phyloP scores from a whole-genome alignment of 2,797 vertebrate species.

The Mionectes olivaceus region DNA sequence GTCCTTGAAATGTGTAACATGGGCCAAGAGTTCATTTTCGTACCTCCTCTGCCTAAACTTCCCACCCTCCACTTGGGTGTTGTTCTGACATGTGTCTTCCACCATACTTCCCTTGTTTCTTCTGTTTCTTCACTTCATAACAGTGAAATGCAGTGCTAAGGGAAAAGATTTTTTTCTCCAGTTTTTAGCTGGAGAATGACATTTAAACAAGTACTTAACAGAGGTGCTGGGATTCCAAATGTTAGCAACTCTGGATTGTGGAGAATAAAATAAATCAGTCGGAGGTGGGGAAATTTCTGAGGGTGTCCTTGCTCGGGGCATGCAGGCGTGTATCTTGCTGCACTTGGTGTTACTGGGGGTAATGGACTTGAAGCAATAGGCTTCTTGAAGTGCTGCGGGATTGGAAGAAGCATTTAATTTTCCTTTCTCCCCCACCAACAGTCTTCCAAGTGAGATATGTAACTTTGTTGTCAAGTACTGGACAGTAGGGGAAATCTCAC shows the following conservation, averaged over 20 bases:
- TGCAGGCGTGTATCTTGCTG: not conserved
- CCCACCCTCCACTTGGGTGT: rapidly evolving
- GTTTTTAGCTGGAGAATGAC: not conserved
- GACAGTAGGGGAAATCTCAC: not conserved
- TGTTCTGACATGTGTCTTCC: not conserved
- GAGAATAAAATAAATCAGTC: not conserved
- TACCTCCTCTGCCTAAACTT: not conserved
- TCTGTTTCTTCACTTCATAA: rapidly evolving
- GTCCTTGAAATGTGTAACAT: not conserved
- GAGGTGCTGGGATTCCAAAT: not conserved
- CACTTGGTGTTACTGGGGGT: not conserved
- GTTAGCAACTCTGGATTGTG: not conserved
- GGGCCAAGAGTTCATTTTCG: not conserved
- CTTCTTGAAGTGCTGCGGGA: not conserved
- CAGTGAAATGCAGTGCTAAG: not conserved
- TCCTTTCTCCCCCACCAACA: not conserved
- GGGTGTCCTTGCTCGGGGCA: not conserved
- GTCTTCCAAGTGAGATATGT: not conserved
- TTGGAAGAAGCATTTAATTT: not conserved
- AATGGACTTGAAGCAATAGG: not conserved
- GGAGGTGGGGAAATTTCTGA: not conserved
- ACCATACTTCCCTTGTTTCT: not conserved
- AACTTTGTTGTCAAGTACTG: not conserved
- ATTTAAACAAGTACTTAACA: not conserved
- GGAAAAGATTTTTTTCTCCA: not conserved